Evolutionary conservation across 37 sponge, comb jelly and placozoan genomes (phyloP).

Genomic region (Crambe crambe): DNA sequence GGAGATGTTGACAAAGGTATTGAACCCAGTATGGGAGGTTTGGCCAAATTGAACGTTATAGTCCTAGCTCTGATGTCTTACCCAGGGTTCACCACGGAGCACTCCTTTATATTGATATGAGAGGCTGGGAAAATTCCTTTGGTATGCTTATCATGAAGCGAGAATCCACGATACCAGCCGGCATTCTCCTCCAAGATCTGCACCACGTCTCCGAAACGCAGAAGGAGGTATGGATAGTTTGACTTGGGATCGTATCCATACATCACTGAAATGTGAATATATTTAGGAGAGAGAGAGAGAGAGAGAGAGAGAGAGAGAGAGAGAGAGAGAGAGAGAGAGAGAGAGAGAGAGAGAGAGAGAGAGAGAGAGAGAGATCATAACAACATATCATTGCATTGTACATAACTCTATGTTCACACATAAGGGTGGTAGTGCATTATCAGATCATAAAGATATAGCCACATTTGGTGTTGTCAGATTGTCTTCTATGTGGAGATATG

Average conservation of each 20-base stretch:
- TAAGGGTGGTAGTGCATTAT: not conserved
- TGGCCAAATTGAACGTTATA: no score
- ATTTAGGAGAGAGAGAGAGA: not conserved
- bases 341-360: not conserved
- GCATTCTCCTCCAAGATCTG: conserved; percentile 84
- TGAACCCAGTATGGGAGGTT: no score
- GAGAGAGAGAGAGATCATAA: not conserved
- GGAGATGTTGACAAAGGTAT: no score
- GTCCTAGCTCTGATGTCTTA: no score
- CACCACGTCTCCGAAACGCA: conserved; percentile 77
- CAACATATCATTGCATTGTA: no score
- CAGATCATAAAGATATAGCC: not conserved
- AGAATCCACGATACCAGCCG: conserved; percentile 85
- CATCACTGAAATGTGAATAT: conserved; percentile 24
- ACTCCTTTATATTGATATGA: conserved; percentile 69
- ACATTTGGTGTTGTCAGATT: not conserved
- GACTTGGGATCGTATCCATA: conserved; percentile 44
- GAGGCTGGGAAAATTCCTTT: conserved; percentile 89
- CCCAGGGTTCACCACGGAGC: conserved; percentile 65
- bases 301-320: not conserved
- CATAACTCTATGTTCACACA: no score
- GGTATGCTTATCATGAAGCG: conserved; percentile 36
- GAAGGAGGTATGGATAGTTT: conserved; percentile 57
- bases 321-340: conserved; percentile 10
- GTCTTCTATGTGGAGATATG: not conserved